Conservation (phyloP, 2,113 vertebrate genomes). For the Melierax canorus region DNA sequence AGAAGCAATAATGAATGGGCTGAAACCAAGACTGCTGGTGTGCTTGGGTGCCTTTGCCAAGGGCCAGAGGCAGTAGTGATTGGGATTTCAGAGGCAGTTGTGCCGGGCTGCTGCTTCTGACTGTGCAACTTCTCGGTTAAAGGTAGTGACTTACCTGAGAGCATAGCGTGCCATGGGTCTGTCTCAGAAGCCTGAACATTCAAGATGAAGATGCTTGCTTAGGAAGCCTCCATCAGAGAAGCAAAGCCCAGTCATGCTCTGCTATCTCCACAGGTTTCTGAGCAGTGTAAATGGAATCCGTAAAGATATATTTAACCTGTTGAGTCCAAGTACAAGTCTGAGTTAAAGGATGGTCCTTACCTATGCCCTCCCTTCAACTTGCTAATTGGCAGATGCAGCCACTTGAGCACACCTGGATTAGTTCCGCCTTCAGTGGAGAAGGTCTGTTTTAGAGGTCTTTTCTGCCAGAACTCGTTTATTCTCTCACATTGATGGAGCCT, state of each 20-base stretch:
- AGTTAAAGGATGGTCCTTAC: background rate
- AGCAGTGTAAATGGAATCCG: background rate
- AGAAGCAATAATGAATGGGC: background rate
- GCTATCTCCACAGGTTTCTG: background rate
- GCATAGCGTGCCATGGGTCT: fast-evolving
- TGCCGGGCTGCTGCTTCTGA: background rate
- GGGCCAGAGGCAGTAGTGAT: background rate
- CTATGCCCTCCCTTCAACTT: background rate
- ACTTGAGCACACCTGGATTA: background rate
- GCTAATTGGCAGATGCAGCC: background rate
- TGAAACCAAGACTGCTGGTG: background rate
- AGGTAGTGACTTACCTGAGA: background rate
- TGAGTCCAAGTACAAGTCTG: background rate
- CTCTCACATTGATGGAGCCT: background rate
- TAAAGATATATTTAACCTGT: background rate
- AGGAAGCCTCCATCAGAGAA: background rate
- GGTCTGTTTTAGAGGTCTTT: background rate
- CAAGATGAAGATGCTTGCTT: background rate
- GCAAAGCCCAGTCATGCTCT: background rate
- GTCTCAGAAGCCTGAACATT: background rate
- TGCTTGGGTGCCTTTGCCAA: background rate
- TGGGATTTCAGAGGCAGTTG: background rate
- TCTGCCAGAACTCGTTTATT: background rate
- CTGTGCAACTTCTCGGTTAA: background rate
- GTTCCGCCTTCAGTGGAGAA: background rate